A percentile compares a stretch with the other conserved stretches of the same genome.
phyloP scores from a whole-genome alignment of 2,888 invertebrate genomes.

The Parnassius mnemosyne region DNA sequence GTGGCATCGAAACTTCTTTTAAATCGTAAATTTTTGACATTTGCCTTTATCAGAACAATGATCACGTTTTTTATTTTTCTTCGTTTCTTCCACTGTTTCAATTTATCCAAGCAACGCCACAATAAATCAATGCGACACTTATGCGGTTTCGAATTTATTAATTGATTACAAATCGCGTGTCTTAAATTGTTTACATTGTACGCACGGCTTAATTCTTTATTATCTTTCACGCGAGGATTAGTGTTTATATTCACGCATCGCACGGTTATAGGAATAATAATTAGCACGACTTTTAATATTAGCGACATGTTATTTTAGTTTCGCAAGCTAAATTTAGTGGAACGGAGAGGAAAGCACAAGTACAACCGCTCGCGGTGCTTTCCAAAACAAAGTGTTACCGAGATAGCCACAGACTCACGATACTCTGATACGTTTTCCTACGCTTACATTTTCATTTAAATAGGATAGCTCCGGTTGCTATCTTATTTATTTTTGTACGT shows the following conservation, averaged over 20 bases:
- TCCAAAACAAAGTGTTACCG: constrained; percentile 56
- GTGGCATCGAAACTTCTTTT: constrained; percentile 30
- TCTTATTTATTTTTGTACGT: background rate
- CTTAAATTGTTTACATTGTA: constrained; percentile 34
- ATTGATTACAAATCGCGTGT: constrained; percentile 32
- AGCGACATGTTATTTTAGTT: constrained; percentile 44
- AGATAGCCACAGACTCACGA: constrained; percentile 29
- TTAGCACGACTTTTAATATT: constrained; percentile 46
- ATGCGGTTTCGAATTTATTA: constrained; percentile 40
- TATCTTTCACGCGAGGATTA: constrained; percentile 20
- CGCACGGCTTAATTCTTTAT: constrained; percentile 35
- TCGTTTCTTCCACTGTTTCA: constrained; percentile 67
- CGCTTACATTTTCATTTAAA: background rate
- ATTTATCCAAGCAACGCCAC: constrained; percentile 51
- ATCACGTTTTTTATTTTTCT: constrained; percentile 45
- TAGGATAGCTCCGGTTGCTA: background rate
- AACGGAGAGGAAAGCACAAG: constrained; percentile 36
- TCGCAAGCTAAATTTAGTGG: constrained; percentile 35
- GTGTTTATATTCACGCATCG: constrained; percentile 49
- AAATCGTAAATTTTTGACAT: constrained; percentile 30
- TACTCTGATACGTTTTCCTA: background rate
- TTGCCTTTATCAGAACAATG: background rate
- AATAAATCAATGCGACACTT: constrained; percentile 53
- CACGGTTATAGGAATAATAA: constrained; percentile 47
- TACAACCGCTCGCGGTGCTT: constrained; percentile 59